Conservation (phyloP, 2,113 vertebrate species). For the Phylloscopus trochiloides region DNA sequence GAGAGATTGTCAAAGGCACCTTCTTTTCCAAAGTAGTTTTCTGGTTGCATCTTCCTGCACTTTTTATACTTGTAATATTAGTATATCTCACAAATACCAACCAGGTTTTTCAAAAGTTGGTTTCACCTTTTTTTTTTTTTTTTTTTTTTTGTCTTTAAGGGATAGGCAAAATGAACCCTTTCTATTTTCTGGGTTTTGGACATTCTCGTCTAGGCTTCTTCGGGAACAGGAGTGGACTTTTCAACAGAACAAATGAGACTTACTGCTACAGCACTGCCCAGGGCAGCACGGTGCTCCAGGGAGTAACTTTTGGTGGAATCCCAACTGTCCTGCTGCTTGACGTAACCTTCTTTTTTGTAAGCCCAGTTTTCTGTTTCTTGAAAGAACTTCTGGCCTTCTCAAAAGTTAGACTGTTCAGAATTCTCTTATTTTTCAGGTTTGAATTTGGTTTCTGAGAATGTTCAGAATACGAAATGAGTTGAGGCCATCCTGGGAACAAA, state of each 20-base stretch:
- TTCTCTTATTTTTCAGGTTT: not conserved
- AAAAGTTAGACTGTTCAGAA: not conserved
- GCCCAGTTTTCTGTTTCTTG: not conserved
- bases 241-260: conserved; percentile 55
- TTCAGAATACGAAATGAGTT: not conserved
- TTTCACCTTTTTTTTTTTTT: not conserved
- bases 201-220: conserved; percentile 37
- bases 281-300: conserved; percentile 83
- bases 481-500: not conserved
- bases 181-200: conserved; percentile 58
- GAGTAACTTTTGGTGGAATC: conserved; percentile 87
- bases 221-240: conserved; percentile 55
- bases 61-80: not conserved
- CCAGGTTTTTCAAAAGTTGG: not conserved
- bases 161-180: conserved; percentile 45
- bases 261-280: conserved; percentile 82
- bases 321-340: conserved; percentile 88
- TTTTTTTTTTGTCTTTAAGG: not conserved
- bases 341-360: conserved; percentile 85
- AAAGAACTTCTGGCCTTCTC: not conserved
- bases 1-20: not conserved
- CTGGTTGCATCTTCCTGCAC: not conserved
- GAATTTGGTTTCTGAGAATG: not conserved
- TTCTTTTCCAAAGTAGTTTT: not conserved
- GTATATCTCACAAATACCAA: not conserved